Base-by-base conservation (phyloP, 2,888 invertebrate genomes). In the Sarcophaga carnaria region DNA sequence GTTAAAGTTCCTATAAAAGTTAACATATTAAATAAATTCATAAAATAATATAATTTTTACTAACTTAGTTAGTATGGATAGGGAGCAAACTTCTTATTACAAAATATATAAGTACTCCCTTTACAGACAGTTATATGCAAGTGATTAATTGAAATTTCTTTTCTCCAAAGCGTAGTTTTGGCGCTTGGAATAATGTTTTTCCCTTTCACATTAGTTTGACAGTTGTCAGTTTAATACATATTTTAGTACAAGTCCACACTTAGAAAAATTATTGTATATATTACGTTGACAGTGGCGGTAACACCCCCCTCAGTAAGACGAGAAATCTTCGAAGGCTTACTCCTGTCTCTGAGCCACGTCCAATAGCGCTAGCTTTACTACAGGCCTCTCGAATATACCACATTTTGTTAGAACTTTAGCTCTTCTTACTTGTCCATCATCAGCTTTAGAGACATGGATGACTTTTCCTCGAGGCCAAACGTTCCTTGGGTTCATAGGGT, bases 401-500 rank as follows among this genome's bases (percentile, higher is more conserved):
- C 25, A 22, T 4, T 20, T 25, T 27, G 59, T 71, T 54, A 67
- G 45, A 20, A 67, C 47, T 45, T 45, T 67, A 3, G 67, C 47
- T 47, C 47, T 67, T 45, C 67, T 67, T 11, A 67, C 47, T 67
- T 67, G 47, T 5, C 47, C 67, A 45, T 67, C 67, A 20, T 47
- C 11, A 27, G 67, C 67, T 45, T 47, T 45, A 20, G 12, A 67
- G 10, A 67, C 67, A 4, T 67, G 45, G 3, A 67, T 67, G 47
- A 67, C 20, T 45, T 67, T 67, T 47, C 67, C 67, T 54, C 70
- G 22, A 54, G 70, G 70, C 70, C 54, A 70, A 5, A 70, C 70
- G 49, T 70, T 70, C 14, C 70, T 49, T 22, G 70, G 70, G 11
- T 25, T 70, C 70, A 54, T 62, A 59, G 59, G 72, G 60, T 60